phyloP scores from a whole-genome alignment of 2,888 invertebrate species.

The Polymixis lichenea region DNA sequence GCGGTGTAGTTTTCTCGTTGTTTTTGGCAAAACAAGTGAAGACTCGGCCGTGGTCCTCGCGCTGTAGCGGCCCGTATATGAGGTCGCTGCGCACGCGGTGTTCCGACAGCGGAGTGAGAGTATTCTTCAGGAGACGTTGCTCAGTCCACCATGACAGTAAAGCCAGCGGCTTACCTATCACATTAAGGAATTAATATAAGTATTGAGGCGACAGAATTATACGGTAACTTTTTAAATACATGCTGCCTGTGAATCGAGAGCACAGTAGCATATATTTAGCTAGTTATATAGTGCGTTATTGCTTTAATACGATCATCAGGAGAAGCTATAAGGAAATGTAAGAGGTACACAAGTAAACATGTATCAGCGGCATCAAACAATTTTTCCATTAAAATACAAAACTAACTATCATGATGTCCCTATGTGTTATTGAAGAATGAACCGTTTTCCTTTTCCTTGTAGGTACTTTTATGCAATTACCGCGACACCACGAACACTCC shows the following conservation, averaged over 20 bases:
- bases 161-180: slow-evolving; percentile 92
- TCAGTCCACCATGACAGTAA: slow-evolving; percentile 93
- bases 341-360: too few species aligned
- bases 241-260: not conserved
- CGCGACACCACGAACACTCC: slow-evolving; percentile 1
- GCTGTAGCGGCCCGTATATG: slow-evolving; percentile 90
- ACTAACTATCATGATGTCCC: not conserved
- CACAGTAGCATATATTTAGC: not conserved
- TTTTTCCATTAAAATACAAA: not conserved
- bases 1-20: slow-evolving; percentile 92
- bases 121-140: slow-evolving; percentile 91
- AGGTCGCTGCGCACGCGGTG: slow-evolving; percentile 92
- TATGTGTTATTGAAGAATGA: slow-evolving; percentile 10
- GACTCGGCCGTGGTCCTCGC: slow-evolving; percentile 92
- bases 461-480: slow-evolving; percentile 31
- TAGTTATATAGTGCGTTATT: not conserved
- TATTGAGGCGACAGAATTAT: not conserved
- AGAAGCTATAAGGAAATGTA: too few species aligned
- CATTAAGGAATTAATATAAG: not conserved
- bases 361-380: slow-evolving; percentile 8
- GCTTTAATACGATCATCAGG: not conserved
- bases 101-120: slow-evolving; percentile 91
- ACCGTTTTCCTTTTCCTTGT: not conserved
- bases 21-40: slow-evolving; percentile 93
- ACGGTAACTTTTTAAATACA: not conserved